Conservation (phyloP, 2,113 vertebrate genomes). For the Sceloporus undulatus region DNA sequence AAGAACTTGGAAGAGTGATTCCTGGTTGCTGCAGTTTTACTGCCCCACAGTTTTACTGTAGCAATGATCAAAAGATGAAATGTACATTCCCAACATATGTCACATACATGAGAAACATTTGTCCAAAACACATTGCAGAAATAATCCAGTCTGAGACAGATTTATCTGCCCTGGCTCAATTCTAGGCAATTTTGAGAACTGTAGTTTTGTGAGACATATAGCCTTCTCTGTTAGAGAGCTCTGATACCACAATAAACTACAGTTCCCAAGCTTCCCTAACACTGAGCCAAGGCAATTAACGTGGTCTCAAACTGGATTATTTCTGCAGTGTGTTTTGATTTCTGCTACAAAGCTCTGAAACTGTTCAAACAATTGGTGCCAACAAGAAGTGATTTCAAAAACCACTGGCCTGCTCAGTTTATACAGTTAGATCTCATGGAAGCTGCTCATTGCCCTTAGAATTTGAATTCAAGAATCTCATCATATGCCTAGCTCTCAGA, state of each 20-base stretch:
- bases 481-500: background rate
- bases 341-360: background rate
- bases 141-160: no score
- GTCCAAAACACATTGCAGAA: no score
- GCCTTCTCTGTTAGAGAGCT: no score
- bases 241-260: no score
- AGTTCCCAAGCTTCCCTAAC: no score
- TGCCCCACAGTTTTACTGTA: conserved; percentile 5
- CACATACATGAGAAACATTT: background rate
- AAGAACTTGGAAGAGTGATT: conserved; percentile 17
- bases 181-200: no score
- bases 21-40: conserved; percentile 3
- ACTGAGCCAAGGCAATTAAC: no score
- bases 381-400: background rate
- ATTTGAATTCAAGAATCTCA: background rate
- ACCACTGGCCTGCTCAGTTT: background rate
- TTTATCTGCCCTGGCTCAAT: no score
- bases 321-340: no score
- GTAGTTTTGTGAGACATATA: no score
- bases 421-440: no score
- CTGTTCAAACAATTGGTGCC: background rate
- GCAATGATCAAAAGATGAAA: background rate
- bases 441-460: background rate
- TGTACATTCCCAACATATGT: background rate
- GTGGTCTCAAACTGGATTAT: no score